These are phyloP conservation scores for Cygnus buccinator DNA, from an alignment of 2,113 vertebrate species.

Conservation along the genomic window DNA sequence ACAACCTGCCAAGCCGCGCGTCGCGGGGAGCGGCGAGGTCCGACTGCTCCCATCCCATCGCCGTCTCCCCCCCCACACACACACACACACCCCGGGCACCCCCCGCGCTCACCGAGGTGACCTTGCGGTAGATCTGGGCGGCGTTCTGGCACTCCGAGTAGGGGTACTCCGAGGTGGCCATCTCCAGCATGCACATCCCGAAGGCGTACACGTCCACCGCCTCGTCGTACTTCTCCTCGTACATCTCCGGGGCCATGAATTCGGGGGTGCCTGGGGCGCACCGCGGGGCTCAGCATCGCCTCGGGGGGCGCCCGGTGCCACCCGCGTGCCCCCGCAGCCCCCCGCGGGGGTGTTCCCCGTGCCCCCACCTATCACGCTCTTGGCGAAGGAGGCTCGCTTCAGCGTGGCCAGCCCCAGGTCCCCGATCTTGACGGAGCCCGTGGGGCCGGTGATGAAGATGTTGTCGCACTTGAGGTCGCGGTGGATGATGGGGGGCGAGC, in stretches of 20 bases:
- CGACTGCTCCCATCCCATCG: background rate
- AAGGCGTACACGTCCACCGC: constrained; percentile 97
- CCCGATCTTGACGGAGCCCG: constrained; percentile 95
- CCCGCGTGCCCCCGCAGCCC: background rate
- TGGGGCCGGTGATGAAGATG: constrained; percentile 98
- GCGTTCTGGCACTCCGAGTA: constrained; percentile 99
- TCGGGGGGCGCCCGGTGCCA: rapidly evolving
- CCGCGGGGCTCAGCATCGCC: background rate
- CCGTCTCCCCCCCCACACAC: background rate
- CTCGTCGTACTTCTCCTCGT: constrained; percentile 98
- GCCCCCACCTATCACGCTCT: constrained; percentile 92
- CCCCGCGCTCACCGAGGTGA: constrained; percentile 89
- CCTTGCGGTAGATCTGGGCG: constrained; percentile 98
- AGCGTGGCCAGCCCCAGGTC: constrained; percentile 95
- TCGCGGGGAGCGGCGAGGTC: background rate
- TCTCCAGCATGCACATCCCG: constrained; percentile 99
- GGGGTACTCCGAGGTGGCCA: constrained; percentile 97
- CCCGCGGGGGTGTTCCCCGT: background rate
- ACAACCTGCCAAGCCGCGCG: background rate
- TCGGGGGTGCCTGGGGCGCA: constrained; percentile 89
- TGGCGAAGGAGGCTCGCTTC: constrained; percentile 97
- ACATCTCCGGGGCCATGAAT: constrained; percentile 99
- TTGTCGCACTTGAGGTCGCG: constrained; percentile 98
- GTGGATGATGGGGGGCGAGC: constrained; percentile 95
- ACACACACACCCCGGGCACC: background rate